These are phyloP conservation scores for Reticulitermes speratus DNA, from an alignment of 1,140 invertebrate genomes.

Conservation along the genomic window DNA sequence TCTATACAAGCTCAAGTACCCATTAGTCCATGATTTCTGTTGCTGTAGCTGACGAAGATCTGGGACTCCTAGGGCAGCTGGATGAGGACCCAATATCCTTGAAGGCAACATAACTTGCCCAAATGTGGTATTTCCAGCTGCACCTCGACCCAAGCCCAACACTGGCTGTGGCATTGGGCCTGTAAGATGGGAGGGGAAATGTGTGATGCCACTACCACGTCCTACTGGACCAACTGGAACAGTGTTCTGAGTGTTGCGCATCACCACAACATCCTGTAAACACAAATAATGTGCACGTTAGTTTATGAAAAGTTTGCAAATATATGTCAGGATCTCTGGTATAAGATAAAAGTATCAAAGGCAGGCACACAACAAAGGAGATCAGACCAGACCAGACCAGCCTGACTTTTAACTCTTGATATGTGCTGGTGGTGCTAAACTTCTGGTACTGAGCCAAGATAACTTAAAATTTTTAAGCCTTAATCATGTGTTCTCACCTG, in stretches of 20 bases:
- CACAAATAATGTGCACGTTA: background rate
- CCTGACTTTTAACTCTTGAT: too few species aligned
- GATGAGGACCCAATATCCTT: slow-evolving; percentile 43
- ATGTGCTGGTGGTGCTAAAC: too few species aligned
- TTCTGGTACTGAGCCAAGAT: too few species aligned
- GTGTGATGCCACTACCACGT: background rate
- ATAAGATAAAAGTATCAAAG: too few species aligned
- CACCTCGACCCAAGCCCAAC: slow-evolving; percentile 1
- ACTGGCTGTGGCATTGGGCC: background rate
- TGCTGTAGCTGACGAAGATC: slow-evolving; percentile 21
- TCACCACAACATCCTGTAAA: slow-evolving; percentile 14
- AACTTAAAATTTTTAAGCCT: too few species aligned
- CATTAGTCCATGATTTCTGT: slow-evolving; percentile 45
- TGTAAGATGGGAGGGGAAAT: background rate
- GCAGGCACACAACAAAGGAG: too few species aligned
- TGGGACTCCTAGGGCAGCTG: slow-evolving; percentile 45
- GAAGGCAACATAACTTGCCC: slow-evolving; percentile 39
- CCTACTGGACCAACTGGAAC: background rate
- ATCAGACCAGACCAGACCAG: too few species aligned
- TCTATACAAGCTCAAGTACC: background rate
- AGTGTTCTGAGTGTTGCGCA: slow-evolving; percentile 9
- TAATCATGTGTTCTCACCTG: background rate
- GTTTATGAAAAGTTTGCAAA: too few species aligned
- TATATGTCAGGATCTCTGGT: too few species aligned
- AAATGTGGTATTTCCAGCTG: background rate